Conservation (phyloP, 2,797 vertebrate genomes). For the Coilia nasus region DNA sequence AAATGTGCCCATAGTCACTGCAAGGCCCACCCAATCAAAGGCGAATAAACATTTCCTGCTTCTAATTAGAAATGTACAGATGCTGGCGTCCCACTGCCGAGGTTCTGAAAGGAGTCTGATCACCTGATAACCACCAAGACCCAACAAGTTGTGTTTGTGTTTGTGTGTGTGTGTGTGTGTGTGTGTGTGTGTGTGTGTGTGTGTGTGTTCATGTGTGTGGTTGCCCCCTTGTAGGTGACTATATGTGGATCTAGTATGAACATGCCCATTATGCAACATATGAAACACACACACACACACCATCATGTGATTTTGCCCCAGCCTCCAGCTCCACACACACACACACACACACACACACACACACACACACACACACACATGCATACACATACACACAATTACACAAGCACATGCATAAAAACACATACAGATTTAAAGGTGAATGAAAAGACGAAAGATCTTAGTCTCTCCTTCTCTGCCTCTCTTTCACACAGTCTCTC, state of each 20-base stretch:
- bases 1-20: constrained; percentile 82
- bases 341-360: constrained; percentile 5
- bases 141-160: constrained; percentile 55
- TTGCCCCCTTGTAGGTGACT: constrained; percentile 25
- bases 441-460: not conserved
- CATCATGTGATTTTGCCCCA: not conserved
- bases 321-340: not conserved
- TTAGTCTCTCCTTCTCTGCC: not conserved
- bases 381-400: not conserved
- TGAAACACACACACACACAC: constrained; percentile 3
- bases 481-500: constrained; percentile 8
- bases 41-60: constrained; percentile 90
- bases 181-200: constrained; percentile 26
- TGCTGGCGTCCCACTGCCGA: constrained; percentile 61
- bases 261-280: constrained; percentile 49
- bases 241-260: constrained; percentile 41
- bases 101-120: constrained; percentile 58
- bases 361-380: not conserved
- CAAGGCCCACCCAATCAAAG: constrained; percentile 84
- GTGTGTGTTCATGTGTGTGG: constrained; percentile 32
- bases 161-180: constrained; percentile 37
- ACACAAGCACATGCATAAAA: too few species aligned
- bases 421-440: not conserved
- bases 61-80: constrained; percentile 84
- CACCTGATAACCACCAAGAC: constrained; percentile 60